A percentile compares a stretch with the other conserved stretches of the same genome.
Conservation (phyloP, 2,113 vertebrate genomes). For the Toxostoma redivivum region DNA sequence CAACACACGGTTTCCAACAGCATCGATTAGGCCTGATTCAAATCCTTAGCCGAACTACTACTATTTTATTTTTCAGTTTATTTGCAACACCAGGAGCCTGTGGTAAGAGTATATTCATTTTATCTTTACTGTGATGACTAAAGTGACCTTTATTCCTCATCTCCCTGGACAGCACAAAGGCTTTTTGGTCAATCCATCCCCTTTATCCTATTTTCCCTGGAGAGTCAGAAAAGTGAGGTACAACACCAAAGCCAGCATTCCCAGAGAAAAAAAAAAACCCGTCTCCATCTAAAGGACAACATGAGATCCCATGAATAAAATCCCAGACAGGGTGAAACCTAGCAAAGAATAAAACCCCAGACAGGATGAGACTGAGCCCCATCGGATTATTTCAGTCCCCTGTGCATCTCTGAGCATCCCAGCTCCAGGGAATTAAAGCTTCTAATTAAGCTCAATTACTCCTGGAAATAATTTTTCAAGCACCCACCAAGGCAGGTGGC, state of each 20-base stretch:
- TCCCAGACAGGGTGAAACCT: not conserved
- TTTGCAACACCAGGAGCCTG: no score
- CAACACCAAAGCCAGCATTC: not conserved
- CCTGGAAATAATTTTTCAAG: not conserved
- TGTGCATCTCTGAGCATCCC: not conserved
- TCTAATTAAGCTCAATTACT: not conserved
- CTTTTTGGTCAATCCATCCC: not conserved
- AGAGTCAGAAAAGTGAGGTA: not conserved
- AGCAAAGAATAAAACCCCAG: not conserved
- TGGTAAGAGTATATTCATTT: not conserved
- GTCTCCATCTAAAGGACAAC: not conserved
- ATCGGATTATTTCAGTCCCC: not conserved
- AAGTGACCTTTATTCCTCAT: not conserved
- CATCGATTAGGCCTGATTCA: no score
- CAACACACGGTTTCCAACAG: no score
- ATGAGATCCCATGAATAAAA: not conserved
- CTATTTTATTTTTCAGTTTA: no score
- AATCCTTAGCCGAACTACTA: no score
- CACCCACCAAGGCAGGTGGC: not conserved
- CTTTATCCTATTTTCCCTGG: fast-evolving
- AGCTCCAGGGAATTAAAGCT: not conserved
- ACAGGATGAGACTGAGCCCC: not conserved
- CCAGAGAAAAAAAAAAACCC: not conserved
- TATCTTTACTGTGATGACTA: not conserved
- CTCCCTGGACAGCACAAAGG: not conserved